Conservation (phyloP, 64 coral and sea anemone genomes). For the Acropora yongei region DNA sequence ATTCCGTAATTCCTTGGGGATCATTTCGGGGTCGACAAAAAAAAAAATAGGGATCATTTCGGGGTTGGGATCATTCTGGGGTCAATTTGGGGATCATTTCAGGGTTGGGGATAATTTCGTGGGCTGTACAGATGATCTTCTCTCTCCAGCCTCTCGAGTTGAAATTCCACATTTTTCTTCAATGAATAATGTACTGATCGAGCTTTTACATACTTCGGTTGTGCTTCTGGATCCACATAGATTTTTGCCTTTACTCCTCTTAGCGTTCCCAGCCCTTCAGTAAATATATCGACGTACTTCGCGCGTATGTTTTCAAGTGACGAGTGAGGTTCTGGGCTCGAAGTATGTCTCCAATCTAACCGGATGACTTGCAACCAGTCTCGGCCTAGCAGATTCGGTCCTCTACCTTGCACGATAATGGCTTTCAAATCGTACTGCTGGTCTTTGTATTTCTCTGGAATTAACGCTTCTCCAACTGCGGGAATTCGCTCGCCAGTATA, state of each 20-base stretch:
- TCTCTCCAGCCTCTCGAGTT: conserved; percentile 42
- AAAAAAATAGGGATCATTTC: no score
- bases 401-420: not conserved
- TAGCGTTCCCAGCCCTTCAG: conserved; percentile 46
- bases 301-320: not conserved
- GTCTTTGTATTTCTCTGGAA: conserved; percentile 12
- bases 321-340: not conserved
- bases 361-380: conserved; percentile 23
- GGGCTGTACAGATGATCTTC: not conserved
- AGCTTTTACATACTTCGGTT: conserved; percentile 32
- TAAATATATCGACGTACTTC: conserved; percentile 5
- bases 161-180: conserved; percentile 37
- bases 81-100: no score
- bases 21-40: no score
- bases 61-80: no score
- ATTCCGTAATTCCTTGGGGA: no score
- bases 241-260: conserved; percentile 50
- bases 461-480: conserved; percentile 1
- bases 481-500: conserved; percentile 48
- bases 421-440: not conserved
- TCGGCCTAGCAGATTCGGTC: conserved; percentile 47
- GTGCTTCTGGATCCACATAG: conserved; percentile 37
- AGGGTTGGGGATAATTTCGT: no score
- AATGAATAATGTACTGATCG: conserved; percentile 44
- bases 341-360: conserved; percentile 9